phyloP scores from a whole-genome alignment of 2,113 vertebrate species.

The Stomatorhinus ivindoensis region DNA sequence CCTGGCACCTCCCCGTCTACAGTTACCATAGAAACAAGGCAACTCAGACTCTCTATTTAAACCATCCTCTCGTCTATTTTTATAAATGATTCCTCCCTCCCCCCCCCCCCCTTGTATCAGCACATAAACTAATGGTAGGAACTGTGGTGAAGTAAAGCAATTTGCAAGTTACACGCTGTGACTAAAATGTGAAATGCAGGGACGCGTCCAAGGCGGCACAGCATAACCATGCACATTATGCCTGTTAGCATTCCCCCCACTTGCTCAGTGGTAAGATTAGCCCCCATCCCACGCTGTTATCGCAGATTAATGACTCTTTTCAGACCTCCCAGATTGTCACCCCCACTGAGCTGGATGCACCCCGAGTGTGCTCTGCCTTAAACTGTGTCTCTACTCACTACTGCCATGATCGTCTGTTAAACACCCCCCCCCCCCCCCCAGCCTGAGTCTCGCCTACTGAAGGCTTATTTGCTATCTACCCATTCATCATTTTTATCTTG shows the following conservation, averaged over 20 bases:
- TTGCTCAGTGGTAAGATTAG: conserved; percentile 21
- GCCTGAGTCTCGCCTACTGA: not conserved
- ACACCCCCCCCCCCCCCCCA: not conserved
- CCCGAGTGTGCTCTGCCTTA: not conserved
- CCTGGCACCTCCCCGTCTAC: conserved; percentile 55
- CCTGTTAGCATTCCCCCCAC: conserved; percentile 18
- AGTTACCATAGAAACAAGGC: conserved; percentile 46
- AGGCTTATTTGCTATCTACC: not conserved
- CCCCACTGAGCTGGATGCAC: not conserved
- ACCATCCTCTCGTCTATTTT: conserved; percentile 24
- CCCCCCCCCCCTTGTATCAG: conserved; percentile 6
- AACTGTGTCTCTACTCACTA: not conserved
- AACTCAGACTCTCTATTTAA: conserved; percentile 52
- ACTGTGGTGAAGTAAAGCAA: not conserved
- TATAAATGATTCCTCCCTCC: conserved; percentile 31
- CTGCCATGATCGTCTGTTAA: not conserved
- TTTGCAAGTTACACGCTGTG: conserved; percentile 3
- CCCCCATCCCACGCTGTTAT: conserved; percentile 20
- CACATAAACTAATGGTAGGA: conserved; percentile 13
- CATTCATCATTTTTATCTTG: not conserved
- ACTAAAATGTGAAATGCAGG: conserved; percentile 24
- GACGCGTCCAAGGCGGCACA: conserved; percentile 26
- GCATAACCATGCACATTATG: conserved; percentile 16
- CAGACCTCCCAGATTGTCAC: not conserved
- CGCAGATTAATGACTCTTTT: conserved; percentile 1